Percentiles rank a stretch among this genome's conserved stretches.
Conservation (phyloP, 1,140 invertebrate species). For the Drosophila subobscura region DNA sequence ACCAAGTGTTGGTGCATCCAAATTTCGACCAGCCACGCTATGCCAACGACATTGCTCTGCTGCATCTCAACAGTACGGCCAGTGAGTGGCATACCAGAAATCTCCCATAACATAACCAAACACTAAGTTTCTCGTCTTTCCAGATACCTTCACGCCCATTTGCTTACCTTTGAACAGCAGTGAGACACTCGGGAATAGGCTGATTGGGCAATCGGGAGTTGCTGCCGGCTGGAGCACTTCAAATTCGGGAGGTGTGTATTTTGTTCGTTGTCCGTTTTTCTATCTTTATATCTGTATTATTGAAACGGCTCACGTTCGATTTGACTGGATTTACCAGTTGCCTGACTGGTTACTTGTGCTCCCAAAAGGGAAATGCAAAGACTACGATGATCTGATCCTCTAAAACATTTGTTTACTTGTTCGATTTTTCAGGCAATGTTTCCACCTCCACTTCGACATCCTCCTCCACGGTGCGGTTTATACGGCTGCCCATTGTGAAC, state of each 20-base stretch:
- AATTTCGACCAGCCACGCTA: constrained; percentile 86
- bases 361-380: constrained; percentile 5
- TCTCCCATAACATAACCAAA: neutral
- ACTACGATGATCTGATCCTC: neutral
- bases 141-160: constrained; percentile 83
- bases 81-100: constrained; percentile 15
- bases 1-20: constrained; percentile 84
- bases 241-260: constrained; percentile 54
- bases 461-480: constrained; percentile 43
- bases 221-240: constrained; percentile 86
- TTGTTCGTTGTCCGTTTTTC: neutral
- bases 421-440: constrained; percentile 56
- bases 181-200: constrained; percentile 43
- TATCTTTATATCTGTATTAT: constrained; percentile 3
- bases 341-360: too few species aligned
- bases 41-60: constrained; percentile 88
- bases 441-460: constrained; percentile 21
- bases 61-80: constrained; percentile 83
- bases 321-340: too few species aligned
- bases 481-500: constrained; percentile 84
- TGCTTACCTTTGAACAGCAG: constrained; percentile 84
- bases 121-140: neutral
- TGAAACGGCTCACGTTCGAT: neutral
- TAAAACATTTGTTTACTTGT: neutral
- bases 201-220: constrained; percentile 83